Conservation (phyloP, 1,140 invertebrate species). For the Lordiphosa collinella region DNA sequence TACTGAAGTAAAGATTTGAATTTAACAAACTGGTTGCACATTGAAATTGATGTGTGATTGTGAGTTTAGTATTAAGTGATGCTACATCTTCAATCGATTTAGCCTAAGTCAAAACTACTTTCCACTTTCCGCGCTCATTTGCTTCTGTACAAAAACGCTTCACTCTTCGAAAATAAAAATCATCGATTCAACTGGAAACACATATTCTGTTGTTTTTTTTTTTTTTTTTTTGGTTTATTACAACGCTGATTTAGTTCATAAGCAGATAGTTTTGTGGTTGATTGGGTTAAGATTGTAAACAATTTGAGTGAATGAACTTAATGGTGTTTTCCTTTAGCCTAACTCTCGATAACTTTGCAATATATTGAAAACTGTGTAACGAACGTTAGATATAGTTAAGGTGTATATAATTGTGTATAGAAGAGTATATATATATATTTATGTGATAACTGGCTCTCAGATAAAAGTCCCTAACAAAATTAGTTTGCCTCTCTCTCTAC, state of each 20-base stretch:
- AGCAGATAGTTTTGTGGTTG: constrained; percentile 49
- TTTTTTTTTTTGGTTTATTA: constrained; percentile 27
- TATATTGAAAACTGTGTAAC: constrained; percentile 55
- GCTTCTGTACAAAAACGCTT: constrained; percentile 7
- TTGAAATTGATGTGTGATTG: constrained; percentile 34
- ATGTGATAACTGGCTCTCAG: constrained; percentile 60
- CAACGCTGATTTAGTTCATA: constrained; percentile 50
- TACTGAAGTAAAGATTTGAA: constrained; percentile 74
- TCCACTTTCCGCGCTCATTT: constrained; percentile 2
- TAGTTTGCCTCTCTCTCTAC: constrained; percentile 67
- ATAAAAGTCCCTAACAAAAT: constrained; percentile 54
- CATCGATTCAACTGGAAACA: constrained; percentile 60
- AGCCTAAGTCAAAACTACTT: constrained; percentile 33
- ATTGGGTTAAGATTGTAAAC: constrained; percentile 63
- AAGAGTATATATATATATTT: constrained; percentile 30
- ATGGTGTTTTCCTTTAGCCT: constrained; percentile 57
- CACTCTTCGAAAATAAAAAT: constrained; percentile 14
- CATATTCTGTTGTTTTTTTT: constrained; percentile 22
- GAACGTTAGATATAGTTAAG: constrained; percentile 63
- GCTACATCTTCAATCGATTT: constrained; percentile 28
- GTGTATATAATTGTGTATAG: constrained; percentile 39
- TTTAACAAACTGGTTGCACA: constrained; percentile 56
- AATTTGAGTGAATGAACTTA: constrained; percentile 70
- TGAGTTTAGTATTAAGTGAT: constrained; percentile 34
- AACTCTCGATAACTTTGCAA: constrained; percentile 70